Evolutionary conservation across 1,140 invertebrate species (phyloP), one percentile per base, ranked within the genome.

Genomic region (Agrilus planipennis): DNA sequence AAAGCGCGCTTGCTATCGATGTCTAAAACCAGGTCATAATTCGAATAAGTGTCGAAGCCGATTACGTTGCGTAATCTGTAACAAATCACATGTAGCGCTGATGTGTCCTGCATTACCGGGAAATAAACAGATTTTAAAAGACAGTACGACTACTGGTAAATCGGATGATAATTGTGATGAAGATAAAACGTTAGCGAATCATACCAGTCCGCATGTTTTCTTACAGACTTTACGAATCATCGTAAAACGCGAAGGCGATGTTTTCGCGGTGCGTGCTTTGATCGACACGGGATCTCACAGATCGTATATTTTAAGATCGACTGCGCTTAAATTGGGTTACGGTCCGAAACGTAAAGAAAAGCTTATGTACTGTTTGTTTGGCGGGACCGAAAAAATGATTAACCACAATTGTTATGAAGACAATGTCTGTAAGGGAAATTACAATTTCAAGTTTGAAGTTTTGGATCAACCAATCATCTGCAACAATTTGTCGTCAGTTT

Each of bases 301-400:
- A 17, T 35, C 30, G 4, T 45, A 42, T 20, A 35, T 45, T 19
- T 17, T 32, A 17, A 44, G 15, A 34, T 25, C 28, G 11, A 25
- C 15, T 1, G 28, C 27, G 10, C 4, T 10, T 16, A 18, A 25
- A 36, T 10, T 45, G 11, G 19, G 16, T 5, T 42, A 34, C 16
- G 7, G 21, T 11, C n/a, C 25, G 6, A 34, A 25, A 16, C 27
- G 39, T 36, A 19, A 12, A 7, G 28, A 40, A 20, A 42, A 30
- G 12, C 19, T 31, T 31, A 31, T 31, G 10, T 39, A 45, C 37
- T 18, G 18, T 15, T 31, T 45, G 18, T 45, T 45, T 42, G 44
- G 44, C 12, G 44, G 44, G n/a, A n/a, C n/a, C 5, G 20, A 3
- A 19, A 14, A 34, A 22, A 17, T 29, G 11, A 10, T n/a, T 15